These are phyloP conservation scores for Notolepis coatsorum DNA, from an alignment of 2,797 vertebrate genomes.

Conservation along the genomic window DNA sequence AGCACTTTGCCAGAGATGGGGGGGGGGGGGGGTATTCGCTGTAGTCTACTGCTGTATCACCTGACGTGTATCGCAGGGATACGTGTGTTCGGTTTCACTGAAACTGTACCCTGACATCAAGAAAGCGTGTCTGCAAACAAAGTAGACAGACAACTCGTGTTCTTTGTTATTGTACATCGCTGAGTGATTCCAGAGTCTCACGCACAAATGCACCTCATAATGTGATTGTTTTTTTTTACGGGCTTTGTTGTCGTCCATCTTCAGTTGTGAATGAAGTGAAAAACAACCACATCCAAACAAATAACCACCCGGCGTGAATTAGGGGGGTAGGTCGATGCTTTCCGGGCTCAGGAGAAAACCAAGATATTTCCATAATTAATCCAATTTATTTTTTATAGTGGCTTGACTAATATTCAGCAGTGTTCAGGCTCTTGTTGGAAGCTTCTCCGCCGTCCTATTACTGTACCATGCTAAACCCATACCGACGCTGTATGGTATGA, in stretches of 20 bases:
- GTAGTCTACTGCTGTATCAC: too few species aligned
- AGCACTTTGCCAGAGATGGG: too few species aligned
- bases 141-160: too few species aligned
- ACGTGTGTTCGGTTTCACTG: constrained; percentile 2
- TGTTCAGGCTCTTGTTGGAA: too few species aligned
- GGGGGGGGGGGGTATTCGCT: too few species aligned
- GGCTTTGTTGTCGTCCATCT: neutral
- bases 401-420: too few species aligned
- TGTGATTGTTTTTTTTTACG: neutral
- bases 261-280: neutral
- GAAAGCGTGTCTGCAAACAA: too few species aligned
- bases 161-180: neutral
- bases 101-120: constrained; percentile 17
- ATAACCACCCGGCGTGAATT: constrained; percentile 2
- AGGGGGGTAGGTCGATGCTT: neutral
- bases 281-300: constrained; percentile 1
- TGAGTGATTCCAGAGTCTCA: neutral
- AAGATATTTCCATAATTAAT: neutral
- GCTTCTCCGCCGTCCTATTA: too few species aligned
- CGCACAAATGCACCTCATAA: neutral
- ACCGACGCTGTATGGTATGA: too few species aligned
- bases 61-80: too few species aligned
- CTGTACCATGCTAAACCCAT: too few species aligned
- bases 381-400: too few species aligned
- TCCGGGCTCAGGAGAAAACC: constrained; percentile 16